Conservation (phyloP, 2,113 vertebrate genomes). For the Rhegmatorhina hoffmannsi region DNA sequence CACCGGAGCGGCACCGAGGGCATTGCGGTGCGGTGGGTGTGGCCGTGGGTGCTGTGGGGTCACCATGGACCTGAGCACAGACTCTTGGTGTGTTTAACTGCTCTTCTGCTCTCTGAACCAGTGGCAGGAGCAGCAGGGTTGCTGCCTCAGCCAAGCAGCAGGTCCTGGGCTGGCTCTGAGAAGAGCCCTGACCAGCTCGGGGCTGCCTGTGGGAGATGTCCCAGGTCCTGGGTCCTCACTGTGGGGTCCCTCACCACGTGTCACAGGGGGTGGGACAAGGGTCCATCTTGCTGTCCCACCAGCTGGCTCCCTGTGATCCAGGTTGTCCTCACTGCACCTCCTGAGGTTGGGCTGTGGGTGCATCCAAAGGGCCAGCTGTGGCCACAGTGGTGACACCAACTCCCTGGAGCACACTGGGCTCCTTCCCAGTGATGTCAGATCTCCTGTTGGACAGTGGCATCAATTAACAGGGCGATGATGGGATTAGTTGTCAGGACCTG, state of each 20-base stretch:
- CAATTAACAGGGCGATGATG: background rate
- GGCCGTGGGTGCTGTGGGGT: background rate
- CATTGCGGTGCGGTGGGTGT: background rate
- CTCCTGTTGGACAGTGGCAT: background rate
- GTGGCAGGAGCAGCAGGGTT: fast-evolving
- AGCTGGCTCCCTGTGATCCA: fast-evolving
- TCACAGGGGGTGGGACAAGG: fast-evolving
- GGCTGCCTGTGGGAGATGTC: background rate
- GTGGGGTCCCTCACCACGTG: fast-evolving
- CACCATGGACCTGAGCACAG: fast-evolving
- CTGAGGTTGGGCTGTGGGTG: background rate
- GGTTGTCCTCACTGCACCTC: background rate
- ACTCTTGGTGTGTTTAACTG: background rate
- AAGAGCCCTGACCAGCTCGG: background rate
- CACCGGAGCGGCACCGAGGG: background rate
- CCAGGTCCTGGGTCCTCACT: background rate
- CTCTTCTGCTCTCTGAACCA: background rate
- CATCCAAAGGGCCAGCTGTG: background rate
- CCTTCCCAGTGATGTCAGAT: background rate
- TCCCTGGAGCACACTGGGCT: fast-evolving
- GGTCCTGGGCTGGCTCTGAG: background rate
- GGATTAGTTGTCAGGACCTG: background rate
- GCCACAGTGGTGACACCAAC: background rate
- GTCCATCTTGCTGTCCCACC: background rate
- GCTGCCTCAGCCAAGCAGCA: background rate